These are phyloP conservation scores for Eucidaris tribuloides DNA, from an alignment of 35 echinoderm and acorn worm genomes.

Conservation along the genomic window DNA sequence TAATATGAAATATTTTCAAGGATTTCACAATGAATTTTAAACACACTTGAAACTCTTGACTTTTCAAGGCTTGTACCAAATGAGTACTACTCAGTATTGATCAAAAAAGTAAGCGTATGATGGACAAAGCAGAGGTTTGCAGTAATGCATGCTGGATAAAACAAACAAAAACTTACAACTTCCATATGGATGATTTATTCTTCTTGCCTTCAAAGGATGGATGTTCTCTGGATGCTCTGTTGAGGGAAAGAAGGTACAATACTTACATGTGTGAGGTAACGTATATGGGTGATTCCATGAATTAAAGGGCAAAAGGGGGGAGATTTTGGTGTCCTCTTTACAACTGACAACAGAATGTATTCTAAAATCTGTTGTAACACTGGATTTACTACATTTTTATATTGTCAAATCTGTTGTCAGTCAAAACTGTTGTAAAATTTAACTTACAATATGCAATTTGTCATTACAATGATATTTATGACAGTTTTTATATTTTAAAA, in stretches of 20 bases:
- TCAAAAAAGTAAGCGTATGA: background rate
- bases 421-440: too few species aligned
- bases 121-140: background rate
- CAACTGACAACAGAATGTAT: too few species aligned
- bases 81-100: background rate
- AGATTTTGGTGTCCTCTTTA: background rate
- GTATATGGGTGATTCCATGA: too few species aligned
- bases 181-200: conserved; percentile 93
- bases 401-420: too few species aligned
- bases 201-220: conserved; percentile 99
- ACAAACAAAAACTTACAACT: conserved; percentile 79
- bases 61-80: background rate
- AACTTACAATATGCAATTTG: too few species aligned
- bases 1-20: background rate
- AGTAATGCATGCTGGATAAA: background rate
- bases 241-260: too few species aligned
- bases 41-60: background rate
- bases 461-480: too few species aligned
- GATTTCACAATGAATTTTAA: background rate
- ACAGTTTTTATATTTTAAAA: too few species aligned
- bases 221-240: conserved; percentile 91
- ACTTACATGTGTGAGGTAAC: too few species aligned
- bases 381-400: too few species aligned
- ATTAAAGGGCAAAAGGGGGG: background rate
- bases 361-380: too few species aligned